A percentile compares a stretch with the other conserved stretches of the same genome.
These are phyloP conservation scores for Dasyurus viverrinus DNA, from an alignment of 2,113 vertebrate genomes.

Conservation along the genomic window DNA sequence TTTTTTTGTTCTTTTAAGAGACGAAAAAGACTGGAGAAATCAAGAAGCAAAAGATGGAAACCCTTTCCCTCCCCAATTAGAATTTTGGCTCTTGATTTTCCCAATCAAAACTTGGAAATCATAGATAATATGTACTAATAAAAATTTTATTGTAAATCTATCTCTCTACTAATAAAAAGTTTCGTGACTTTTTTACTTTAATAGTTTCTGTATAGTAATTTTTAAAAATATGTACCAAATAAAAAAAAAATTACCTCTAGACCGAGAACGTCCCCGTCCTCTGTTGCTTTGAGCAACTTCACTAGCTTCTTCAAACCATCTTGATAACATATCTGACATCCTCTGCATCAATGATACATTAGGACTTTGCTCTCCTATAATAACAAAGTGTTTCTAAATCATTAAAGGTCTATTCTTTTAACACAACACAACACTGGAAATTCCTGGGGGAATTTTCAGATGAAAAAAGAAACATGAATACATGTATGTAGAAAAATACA, in stretches of 20 bases:
- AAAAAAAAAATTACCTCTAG: slow-evolving; percentile 87
- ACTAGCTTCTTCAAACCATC: slow-evolving; percentile 99
- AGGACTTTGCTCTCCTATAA: slow-evolving; percentile 94
- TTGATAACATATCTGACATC: slow-evolving; percentile 99
- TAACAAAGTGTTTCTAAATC: slow-evolving; percentile 55
- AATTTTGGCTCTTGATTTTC: not conserved
- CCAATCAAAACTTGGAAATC: not conserved
- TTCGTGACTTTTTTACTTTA: not conserved
- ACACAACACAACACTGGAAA: slow-evolving; percentile 22
- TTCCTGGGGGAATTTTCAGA: not conserved
- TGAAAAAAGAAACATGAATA: not conserved
- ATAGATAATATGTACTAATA: not conserved
- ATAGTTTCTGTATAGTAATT: not conserved
- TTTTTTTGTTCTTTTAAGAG: slow-evolving; percentile 2
- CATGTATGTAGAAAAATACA: not conserved
- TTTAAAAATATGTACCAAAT: not conserved
- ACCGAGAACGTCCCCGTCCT: slow-evolving; percentile 90
- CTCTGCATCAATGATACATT: slow-evolving; percentile 99
- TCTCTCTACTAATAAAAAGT: slow-evolving; percentile 13
- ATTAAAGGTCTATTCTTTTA: slow-evolving; percentile 15
- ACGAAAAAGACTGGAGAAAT: not conserved
- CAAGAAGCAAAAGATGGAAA: not conserved
- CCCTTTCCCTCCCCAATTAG: not conserved
- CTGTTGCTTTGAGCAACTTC: slow-evolving; percentile 94
- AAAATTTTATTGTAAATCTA: not conserved